These are phyloP conservation scores for Crenichthys baileyi DNA, from an alignment of 2,797 vertebrate genomes.

Conservation along the genomic window DNA sequence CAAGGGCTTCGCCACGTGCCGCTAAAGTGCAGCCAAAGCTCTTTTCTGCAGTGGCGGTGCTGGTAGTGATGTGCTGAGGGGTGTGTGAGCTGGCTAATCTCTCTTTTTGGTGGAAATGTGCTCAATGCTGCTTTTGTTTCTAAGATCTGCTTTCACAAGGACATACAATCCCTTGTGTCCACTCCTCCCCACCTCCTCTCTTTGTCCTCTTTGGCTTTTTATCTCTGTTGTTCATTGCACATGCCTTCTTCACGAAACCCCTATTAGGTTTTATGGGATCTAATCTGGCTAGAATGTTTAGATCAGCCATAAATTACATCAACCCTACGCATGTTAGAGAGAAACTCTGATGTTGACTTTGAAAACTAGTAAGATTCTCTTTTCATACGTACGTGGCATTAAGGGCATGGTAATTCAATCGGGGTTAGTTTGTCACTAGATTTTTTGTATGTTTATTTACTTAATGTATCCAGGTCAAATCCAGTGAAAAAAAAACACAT, in stretches of 20 bases:
- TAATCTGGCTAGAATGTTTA: conserved; percentile 42
- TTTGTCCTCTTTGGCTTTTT: conserved; percentile 33
- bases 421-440: background rate
- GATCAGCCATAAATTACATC: conserved; percentile 35
- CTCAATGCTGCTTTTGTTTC: conserved; percentile 83
- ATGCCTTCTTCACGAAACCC: conserved; percentile 46
- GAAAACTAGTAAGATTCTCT: conserved; percentile 39
- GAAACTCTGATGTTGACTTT: conserved; percentile 52
- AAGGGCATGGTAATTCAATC: conserved; percentile 16
- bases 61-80: conserved; percentile 36
- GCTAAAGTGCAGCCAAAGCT: conserved; percentile 76
- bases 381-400: conserved; percentile 45
- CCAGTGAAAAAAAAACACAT: background rate
- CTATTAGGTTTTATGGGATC: conserved; percentile 64
- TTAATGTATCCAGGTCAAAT: background rate
- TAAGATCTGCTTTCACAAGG: conserved; percentile 76
- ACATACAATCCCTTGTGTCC: conserved; percentile 69
- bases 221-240: conserved; percentile 52
- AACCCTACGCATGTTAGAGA: conserved; percentile 10
- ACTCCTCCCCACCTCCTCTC: conserved; percentile 41
- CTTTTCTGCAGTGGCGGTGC: conserved; percentile 58
- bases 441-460: background rate
- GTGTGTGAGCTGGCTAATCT: conserved; percentile 66
- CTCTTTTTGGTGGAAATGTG: conserved; percentile 67
- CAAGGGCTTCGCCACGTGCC: conserved; percentile 80